Evolutionary conservation across 2,797 vertebrate genomes (phyloP).

Genomic region (Pyrocephalus nanus): DNA sequence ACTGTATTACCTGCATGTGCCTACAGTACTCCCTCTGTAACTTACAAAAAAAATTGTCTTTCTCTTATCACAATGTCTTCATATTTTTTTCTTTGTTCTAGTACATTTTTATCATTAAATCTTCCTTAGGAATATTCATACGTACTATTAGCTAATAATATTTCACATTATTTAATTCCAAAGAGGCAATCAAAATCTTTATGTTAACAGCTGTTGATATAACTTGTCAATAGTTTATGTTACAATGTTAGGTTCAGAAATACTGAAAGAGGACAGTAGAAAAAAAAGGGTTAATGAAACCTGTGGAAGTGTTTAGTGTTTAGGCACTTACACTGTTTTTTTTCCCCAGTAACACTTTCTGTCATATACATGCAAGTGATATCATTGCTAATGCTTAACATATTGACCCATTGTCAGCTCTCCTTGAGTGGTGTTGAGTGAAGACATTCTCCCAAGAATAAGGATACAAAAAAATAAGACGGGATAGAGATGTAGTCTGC

Average conservation of each 20-base stretch:
- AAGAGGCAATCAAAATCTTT: neutral
- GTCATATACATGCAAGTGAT: rapidly evolving
- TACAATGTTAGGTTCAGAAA: neutral
- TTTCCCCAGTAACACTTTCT: neutral
- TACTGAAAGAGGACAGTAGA: neutral
- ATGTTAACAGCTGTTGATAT: neutral
- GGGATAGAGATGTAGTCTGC: neutral
- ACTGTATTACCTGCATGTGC: neutral
- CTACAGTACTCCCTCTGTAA: neutral
- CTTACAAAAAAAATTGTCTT: neutral
- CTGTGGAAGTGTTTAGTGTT: neutral
- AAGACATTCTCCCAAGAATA: neutral
- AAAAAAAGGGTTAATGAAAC: neutral
- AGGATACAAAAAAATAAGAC: neutral
- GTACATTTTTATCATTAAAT: neutral
- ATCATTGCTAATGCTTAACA: neutral
- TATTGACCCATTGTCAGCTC: neutral
- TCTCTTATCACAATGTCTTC: neutral
- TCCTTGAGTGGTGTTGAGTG: neutral
- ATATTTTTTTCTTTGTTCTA: neutral
- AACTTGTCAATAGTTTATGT: neutral
- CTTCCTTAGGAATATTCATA: neutral
- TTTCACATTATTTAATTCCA: neutral
- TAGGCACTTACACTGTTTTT: neutral
- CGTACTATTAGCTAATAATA: neutral